Percentiles rank a stretch among this genome's conserved stretches.
These are phyloP conservation scores for Neuroscelio doddi DNA, from an alignment of 2,888 invertebrate genomes.

Conservation along the genomic window DNA sequence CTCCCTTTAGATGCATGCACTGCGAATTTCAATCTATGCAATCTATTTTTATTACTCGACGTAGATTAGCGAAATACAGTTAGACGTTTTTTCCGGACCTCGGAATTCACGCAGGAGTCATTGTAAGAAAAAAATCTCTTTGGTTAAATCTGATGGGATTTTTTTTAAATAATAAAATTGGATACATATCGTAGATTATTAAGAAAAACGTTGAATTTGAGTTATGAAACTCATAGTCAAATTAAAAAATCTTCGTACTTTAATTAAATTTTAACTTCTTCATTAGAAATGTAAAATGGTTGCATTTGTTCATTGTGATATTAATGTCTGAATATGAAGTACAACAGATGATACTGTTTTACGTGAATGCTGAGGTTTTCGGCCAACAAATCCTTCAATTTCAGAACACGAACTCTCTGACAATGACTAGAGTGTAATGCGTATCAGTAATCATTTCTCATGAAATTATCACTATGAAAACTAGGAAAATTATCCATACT, in stretches of 20 bases:
- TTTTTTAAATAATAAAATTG: too few species aligned
- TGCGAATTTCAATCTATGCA: constrained; percentile 70
- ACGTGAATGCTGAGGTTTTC: constrained; percentile 44
- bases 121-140: constrained; percentile 5
- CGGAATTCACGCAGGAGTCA: constrained; percentile 42
- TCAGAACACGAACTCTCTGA: constrained; percentile 63
- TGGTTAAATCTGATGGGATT: too few species aligned
- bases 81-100: constrained; percentile 35
- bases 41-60: constrained; percentile 72
- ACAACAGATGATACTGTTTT: constrained; percentile 27
- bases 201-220: constrained; percentile 11
- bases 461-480: constrained; percentile 45
- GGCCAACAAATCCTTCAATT: constrained; percentile 57
- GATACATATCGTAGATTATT: constrained; percentile 47
- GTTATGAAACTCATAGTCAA: neutral
- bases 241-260: too few species aligned
- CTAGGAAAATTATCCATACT: constrained; percentile 26
- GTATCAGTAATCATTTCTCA: constrained; percentile 57
- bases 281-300: too few species aligned
- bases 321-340: constrained; percentile 14
- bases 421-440: constrained; percentile 65
- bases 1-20: constrained; percentile 66
- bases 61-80: constrained; percentile 47
- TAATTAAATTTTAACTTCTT: too few species aligned
- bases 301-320: constrained; percentile 3